Conservation (phyloP, 2,888 invertebrate species). For the Nasonia oneida region DNA sequence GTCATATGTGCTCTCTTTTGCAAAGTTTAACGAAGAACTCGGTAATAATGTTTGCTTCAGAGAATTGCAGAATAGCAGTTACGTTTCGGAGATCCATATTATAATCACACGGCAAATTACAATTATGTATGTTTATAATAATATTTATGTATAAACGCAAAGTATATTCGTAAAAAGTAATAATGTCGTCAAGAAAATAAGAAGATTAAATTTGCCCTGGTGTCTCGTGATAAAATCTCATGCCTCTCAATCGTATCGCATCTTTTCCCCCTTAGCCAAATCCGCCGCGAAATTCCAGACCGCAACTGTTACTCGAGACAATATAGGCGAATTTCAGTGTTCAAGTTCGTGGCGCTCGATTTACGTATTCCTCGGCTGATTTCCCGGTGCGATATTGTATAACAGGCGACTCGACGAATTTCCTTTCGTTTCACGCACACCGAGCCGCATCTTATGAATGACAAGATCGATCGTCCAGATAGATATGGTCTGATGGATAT, state of each 20-base stretch:
- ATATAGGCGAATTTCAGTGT: neutral
- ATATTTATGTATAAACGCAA: too few species aligned
- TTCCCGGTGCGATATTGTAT: neutral
- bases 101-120: too few species aligned
- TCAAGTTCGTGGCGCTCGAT: neutral
- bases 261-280: too few species aligned
- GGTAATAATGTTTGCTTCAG: neutral
- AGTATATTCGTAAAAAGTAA: too few species aligned
- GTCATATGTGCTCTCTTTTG: neutral
- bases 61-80: neutral
- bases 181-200: neutral
- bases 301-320: neutral
- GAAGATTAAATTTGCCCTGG: neutral
- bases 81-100: too few species aligned
- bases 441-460: constrained; percentile 7
- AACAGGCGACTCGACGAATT: neutral
- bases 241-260: neutral
- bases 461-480: neutral
- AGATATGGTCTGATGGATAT: neutral
- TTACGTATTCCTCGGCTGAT: neutral
- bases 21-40: neutral
- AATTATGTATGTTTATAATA: too few species aligned
- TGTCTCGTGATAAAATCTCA: neutral
- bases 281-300: neutral
- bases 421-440: neutral